A percentile compares a stretch with the other conserved stretches of the same genome.
phyloP scores from a whole-genome alignment of 2,113 vertebrate genomes.

The Chroicocephalus ridibundus region DNA sequence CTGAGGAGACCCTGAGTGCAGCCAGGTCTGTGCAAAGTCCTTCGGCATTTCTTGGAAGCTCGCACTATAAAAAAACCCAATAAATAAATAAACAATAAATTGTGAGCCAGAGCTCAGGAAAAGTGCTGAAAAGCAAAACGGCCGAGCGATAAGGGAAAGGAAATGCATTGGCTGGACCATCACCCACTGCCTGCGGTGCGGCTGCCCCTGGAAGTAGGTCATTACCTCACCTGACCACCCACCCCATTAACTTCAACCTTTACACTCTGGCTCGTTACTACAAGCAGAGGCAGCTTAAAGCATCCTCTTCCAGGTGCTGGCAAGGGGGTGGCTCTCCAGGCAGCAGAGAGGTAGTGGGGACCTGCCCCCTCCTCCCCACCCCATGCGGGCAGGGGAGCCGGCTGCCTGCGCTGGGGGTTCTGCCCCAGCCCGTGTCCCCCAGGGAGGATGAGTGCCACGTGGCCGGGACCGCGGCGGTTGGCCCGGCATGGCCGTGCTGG shows the following conservation, averaged over 20 bases:
- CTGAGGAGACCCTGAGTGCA: background rate
- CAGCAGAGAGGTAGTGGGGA: background rate
- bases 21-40: conserved; percentile 40
- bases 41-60: conserved; percentile 8
- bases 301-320: background rate
- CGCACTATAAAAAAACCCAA: background rate
- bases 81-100: conserved; percentile 29
- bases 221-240: conserved; percentile 44
- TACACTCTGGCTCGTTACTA: background rate
- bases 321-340: background rate
- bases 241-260: conserved; percentile 48
- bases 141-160: background rate
- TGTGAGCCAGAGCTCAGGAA: conserved; percentile 21
- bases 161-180: background rate
- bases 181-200: background rate
- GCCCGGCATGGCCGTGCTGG: background rate
- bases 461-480: conserved; percentile 18
- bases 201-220: conserved; percentile 42
- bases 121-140: conserved; percentile 44
- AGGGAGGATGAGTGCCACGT: background rate
- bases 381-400: fast-evolving
- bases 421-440: background rate
- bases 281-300: background rate
- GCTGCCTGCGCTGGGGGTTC: fast-evolving
- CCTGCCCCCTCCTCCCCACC: background rate